A percentile compares a stretch with the other conserved stretches of the same genome.
Evolutionary conservation across 2,888 invertebrate species (phyloP).

Genomic region (Choristoneura rosaceana): DNA sequence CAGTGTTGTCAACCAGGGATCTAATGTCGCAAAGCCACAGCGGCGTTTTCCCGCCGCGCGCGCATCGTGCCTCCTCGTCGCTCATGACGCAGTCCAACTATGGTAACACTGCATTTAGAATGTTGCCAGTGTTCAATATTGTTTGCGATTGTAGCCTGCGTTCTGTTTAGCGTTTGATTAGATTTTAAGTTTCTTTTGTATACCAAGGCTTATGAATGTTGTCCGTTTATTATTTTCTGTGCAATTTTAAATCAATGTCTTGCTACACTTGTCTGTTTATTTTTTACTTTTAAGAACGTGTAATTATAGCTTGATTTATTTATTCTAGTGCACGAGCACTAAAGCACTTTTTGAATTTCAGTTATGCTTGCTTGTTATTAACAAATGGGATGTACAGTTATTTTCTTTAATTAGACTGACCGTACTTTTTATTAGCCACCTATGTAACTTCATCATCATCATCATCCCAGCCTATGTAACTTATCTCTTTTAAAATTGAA

Average conservation of each 20-base stretch:
- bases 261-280: background rate
- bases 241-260: background rate
- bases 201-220: background rate
- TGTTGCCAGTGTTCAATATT: slow-evolving; percentile 53
- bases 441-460: too few species aligned
- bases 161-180: background rate
- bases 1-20: slow-evolving; percentile 60
- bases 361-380: background rate
- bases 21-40: slow-evolving; percentile 81
- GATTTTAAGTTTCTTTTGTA: background rate
- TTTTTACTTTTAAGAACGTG: background rate
- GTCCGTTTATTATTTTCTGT: slow-evolving; percentile 2
- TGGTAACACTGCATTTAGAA: slow-evolving; percentile 66
- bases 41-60: slow-evolving; percentile 74
- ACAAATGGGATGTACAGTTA: slow-evolving; percentile 11
- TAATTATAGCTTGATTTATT: background rate
- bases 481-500: too few species aligned
- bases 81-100: slow-evolving; percentile 81
- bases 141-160: slow-evolving; percentile 11
- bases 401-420: slow-evolving; percentile 1
- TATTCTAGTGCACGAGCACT: background rate
- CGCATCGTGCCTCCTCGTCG: slow-evolving; percentile 61
- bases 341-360: background rate
- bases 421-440: slow-evolving; percentile 7
- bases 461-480: too few species aligned